Evolutionary conservation across 1,140 invertebrate species (phyloP), one percentile per base, ranked within the genome.

Genomic region (Mesaphorura yosii): DNA sequence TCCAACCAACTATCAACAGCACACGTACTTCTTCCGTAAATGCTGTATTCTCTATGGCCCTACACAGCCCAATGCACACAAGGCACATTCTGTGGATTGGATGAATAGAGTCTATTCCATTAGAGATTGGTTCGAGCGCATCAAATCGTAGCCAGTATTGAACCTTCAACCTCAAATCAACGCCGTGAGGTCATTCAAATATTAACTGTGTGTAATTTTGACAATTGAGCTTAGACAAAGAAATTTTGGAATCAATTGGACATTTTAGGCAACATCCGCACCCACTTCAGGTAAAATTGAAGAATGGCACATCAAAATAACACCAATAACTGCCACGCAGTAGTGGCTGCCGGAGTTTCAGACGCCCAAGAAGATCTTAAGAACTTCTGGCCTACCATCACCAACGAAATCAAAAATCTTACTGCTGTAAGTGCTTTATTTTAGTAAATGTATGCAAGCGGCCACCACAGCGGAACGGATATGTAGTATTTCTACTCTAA

Each of bases 301-400:
- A n/a, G n/a, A n/a, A n/a, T n/a, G n/a, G n/a, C n/a, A 39, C 41
- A 47, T 29, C 48, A 38, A 46, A 27, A 12, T 27, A 46, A 14
- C 27, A 12, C 15, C 28, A 14, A 44, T 39, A 17, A n/a, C n/a
- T n/a, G n/a, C n/a, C n/a, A n/a, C 29, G 22, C 39, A 41, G 6
- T 20, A 10, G 39, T 6, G 6, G 19, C 29, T 6, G 17, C 34
- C 4, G 42, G 14, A 3, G 26, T 46, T 48, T 48, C 56, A 3
- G 60, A 62, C 40, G 53, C 60, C 14, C 57, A 58, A 48, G 50
- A 58, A 34, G 49, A 58, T 39, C 54, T 62, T 20, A 63, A 63
- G 47, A 55, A 77, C 40, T 88, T 88, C 67, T 88, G 86, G 86
- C 74, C 76, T 19, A 84, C 81, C 68, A 78, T 80, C 37, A 79